These are phyloP conservation scores for Brenthis hecate DNA, from an alignment of 2,888 invertebrate species.

Conservation along the genomic window DNA sequence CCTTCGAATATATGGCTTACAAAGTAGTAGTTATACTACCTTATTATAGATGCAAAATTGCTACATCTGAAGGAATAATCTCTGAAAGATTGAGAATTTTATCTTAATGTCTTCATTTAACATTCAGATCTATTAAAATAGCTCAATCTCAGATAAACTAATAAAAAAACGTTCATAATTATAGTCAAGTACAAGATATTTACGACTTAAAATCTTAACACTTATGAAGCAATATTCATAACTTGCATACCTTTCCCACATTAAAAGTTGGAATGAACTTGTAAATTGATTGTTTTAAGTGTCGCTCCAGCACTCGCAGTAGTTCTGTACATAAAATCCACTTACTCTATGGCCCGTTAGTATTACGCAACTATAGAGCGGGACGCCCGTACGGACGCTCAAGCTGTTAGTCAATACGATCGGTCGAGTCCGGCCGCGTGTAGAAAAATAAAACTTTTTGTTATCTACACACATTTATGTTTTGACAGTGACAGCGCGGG, in stretches of 20 bases:
- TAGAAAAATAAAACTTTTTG: neutral
- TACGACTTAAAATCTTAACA: neutral
- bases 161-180: neutral
- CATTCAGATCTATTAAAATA: no score
- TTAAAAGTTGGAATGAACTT: constrained; percentile 16
- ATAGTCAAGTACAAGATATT: neutral
- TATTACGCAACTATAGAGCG: constrained; percentile 73
- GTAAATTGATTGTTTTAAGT: constrained; percentile 23
- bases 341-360: constrained; percentile 77
- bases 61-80: no score
- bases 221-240: neutral
- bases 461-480: constrained; percentile 1
- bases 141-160: no score
- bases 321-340: constrained; percentile 59
- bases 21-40: no score
- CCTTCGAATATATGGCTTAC: no score
- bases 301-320: constrained; percentile 23
- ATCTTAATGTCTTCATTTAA: no score
- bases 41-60: no score
- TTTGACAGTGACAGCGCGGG: constrained; percentile 18
- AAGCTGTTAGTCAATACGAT: constrained; percentile 55
- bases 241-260: neutral
- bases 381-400: constrained; percentile 62
- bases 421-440: constrained; percentile 57
- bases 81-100: no score